Percentiles rank a stretch among this genome's conserved stretches.
Conservation (phyloP, 2,888 invertebrate genomes). For the Hydraecia micacea region DNA sequence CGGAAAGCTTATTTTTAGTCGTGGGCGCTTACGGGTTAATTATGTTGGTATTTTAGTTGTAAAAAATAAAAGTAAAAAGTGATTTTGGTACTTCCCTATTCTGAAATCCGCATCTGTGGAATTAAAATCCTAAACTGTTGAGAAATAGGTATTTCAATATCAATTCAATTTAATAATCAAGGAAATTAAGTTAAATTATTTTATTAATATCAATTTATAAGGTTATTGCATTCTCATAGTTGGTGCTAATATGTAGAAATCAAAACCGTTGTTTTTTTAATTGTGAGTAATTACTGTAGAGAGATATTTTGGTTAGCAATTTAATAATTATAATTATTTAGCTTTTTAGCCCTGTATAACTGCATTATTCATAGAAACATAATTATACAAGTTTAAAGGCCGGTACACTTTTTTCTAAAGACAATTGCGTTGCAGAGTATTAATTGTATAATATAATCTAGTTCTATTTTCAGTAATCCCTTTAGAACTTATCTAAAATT, state of each 20-base stretch:
- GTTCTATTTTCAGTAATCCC: background rate
- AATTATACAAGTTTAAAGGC: background rate
- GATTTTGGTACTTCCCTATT: background rate
- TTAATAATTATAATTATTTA: background rate
- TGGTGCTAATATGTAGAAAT: background rate
- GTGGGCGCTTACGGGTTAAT: conserved; percentile 1
- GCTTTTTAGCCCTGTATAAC: background rate
- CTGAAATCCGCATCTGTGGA: background rate
- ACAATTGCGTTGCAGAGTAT: background rate
- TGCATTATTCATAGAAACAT: background rate
- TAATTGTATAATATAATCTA: background rate
- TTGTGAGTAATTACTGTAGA: background rate
- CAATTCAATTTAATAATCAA: background rate
- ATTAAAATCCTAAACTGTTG: background rate
- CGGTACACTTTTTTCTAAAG: background rate
- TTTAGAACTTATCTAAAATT: background rate
- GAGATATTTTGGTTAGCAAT: background rate
- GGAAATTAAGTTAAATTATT: conserved; percentile 3
- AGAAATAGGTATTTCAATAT: conserved; percentile 2
- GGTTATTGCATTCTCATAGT: background rate
- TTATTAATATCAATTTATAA: background rate
- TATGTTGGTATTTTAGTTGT: background rate
- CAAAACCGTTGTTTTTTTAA: background rate
- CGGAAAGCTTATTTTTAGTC: conserved; percentile 31
- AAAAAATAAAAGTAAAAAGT: background rate